Conservation (phyloP, 2,113 vertebrate genomes). For the Callochromis pleurospilus region DNA sequence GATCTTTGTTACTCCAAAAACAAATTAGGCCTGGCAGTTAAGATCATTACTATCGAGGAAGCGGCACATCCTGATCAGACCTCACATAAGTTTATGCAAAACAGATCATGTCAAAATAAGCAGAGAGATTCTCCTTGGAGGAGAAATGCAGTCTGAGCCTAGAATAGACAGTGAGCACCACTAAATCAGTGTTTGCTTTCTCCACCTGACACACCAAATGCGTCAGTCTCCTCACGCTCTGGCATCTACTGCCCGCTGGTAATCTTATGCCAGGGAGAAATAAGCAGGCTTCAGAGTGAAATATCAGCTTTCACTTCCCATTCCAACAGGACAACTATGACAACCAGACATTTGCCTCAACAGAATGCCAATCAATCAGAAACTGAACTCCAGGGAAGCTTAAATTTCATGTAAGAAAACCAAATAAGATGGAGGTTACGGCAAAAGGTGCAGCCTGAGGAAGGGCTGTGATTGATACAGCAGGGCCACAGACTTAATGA, state of each 20-base stretch:
- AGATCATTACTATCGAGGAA: neutral
- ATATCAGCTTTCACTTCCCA: constrained; percentile 29
- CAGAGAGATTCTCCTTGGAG: neutral
- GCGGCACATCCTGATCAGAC: neutral
- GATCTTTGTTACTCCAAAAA: neutral
- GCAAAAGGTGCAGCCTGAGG: neutral
- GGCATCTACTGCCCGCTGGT: constrained; percentile 17
- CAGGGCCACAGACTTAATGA: constrained; percentile 14
- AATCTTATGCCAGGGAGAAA: constrained; percentile 20
- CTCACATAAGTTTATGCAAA: neutral
- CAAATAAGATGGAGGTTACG: neutral
- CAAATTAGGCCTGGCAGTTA: neutral
- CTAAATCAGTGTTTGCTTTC: constrained; percentile 41
- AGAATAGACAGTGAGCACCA: constrained; percentile 32
- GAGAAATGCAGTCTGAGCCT: constrained; percentile 13
- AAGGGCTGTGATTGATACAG: constrained; percentile 16
- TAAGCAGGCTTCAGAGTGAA: neutral
- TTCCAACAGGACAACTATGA: constrained; percentile 24
- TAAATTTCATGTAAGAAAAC: neutral
- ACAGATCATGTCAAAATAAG: neutral
- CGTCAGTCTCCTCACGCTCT: constrained; percentile 33
- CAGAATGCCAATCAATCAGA: constrained; percentile 39
- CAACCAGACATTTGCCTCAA: neutral
- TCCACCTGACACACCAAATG: constrained; percentile 39
- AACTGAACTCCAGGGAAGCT: constrained; percentile 3